Percentiles rank a stretch among this genome's conserved stretches.
phyloP scores from a whole-genome alignment of 2,797 vertebrate genomes.

The Dermochelys coriacea region DNA sequence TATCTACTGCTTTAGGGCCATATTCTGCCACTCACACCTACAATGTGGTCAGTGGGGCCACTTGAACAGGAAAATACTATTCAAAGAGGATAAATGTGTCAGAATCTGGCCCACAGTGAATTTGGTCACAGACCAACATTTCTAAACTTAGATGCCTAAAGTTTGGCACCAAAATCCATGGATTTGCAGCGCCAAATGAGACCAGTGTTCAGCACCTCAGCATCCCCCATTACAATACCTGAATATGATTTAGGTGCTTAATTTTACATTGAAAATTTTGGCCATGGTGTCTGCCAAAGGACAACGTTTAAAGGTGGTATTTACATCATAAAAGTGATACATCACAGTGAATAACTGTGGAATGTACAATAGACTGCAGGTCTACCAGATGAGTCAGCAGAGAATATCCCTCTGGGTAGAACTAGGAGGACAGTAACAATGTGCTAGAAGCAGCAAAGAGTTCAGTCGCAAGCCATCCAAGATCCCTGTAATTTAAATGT shows the following conservation, averaged over 20 bases:
- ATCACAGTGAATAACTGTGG: background rate
- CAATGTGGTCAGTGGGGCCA: background rate
- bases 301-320: background rate
- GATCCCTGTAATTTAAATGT: background rate
- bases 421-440: slow-evolving; percentile 10
- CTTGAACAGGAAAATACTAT: background rate
- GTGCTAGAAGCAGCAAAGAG: background rate
- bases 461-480: background rate
- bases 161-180: background rate
- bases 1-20: background rate
- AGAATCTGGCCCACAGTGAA: background rate
- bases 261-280: background rate
- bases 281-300: background rate
- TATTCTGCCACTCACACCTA: background rate
- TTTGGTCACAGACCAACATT: background rate
- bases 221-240: background rate
- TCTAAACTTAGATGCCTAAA: background rate
- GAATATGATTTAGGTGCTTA: background rate
- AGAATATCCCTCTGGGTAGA: background rate
- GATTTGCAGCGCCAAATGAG: background rate
- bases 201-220: accelerated
- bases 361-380: slow-evolving; percentile 7
- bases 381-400: background rate
- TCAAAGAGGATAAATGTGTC: background rate
- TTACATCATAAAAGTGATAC: background rate